Evolutionary conservation across 2,888 invertebrate species (phyloP).

Genomic region (Seira sanloemensis): DNA sequence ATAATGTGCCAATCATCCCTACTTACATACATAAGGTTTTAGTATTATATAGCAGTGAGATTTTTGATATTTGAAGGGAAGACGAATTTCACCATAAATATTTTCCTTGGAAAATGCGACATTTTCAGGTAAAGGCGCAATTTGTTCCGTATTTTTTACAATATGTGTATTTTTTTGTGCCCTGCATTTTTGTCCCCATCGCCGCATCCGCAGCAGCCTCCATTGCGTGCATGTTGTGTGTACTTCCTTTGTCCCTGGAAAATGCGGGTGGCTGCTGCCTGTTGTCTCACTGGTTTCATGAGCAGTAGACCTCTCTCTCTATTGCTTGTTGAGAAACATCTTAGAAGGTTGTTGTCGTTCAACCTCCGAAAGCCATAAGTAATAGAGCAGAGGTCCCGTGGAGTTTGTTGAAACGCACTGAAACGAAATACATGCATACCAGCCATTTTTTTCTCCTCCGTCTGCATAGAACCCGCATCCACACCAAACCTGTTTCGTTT

Average conservation of each 20-base stretch:
- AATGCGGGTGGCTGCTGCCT: constrained; percentile 29
- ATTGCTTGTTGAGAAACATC: constrained; percentile 14
- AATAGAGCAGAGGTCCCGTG: constrained; percentile 49
- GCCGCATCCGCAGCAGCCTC: background rate
- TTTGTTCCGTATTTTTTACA: background rate
- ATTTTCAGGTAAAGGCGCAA: too few species aligned
- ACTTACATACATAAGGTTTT: too few species aligned
- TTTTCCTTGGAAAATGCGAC: too few species aligned
- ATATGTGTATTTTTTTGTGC: background rate
- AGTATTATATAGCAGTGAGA: too few species aligned
- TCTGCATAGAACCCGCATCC: background rate
- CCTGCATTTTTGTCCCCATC: background rate
- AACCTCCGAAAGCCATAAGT: constrained; percentile 41
- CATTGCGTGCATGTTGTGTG: background rate
- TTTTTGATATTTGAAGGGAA: too few species aligned
- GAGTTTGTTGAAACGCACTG: constrained; percentile 51
- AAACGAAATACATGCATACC: constrained; percentile 31
- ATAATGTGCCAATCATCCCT: too few species aligned
- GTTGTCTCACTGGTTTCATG: constrained; percentile 18
- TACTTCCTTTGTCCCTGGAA: background rate
- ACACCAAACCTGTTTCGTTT: background rate
- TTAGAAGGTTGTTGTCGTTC: constrained; percentile 44
- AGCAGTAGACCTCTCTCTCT: background rate
- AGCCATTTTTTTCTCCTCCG: constrained; percentile 10
- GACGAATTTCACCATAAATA: too few species aligned